Percentiles rank a stretch among this genome's conserved stretches.
Conservation (phyloP, 2,113 vertebrate species). For the Serinus canaria region DNA sequence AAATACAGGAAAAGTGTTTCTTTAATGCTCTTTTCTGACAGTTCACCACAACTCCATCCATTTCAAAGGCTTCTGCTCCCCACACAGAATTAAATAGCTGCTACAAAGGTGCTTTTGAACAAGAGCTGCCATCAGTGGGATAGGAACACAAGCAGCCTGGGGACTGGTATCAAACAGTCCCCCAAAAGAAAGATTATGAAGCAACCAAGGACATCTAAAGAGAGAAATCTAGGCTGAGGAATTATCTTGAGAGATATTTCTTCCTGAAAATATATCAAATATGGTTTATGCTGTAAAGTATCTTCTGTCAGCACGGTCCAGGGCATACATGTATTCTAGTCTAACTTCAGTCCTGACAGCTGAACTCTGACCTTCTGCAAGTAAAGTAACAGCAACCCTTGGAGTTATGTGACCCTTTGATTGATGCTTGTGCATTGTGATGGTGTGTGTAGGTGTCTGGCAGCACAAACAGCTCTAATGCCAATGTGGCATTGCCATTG, state of each 20-base stretch:
- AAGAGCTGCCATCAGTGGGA: neutral
- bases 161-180: conserved; percentile 30
- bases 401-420: neutral
- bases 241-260: conserved; percentile 17
- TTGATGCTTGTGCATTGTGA: neutral
- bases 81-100: conserved; percentile 47
- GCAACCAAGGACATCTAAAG: conserved; percentile 45
- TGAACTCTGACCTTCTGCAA: neutral
- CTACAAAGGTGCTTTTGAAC: conserved; percentile 58
- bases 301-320: neutral
- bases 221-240: conserved; percentile 35
- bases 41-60: conserved; percentile 24
- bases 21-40: conserved; percentile 32
- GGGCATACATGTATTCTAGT: neutral
- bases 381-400: neutral
- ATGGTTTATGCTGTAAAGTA: neutral
- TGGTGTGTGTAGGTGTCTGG: neutral
- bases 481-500: neutral
- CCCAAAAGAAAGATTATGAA: conserved; percentile 33
- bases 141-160: conserved; percentile 41
- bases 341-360: neutral
- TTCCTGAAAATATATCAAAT: neutral
- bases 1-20: conserved; percentile 29
- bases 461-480: neutral
- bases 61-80: conserved; percentile 58